phyloP scores from a whole-genome alignment of 2,113 vertebrate genomes.

The Geococcyx californianus region DNA sequence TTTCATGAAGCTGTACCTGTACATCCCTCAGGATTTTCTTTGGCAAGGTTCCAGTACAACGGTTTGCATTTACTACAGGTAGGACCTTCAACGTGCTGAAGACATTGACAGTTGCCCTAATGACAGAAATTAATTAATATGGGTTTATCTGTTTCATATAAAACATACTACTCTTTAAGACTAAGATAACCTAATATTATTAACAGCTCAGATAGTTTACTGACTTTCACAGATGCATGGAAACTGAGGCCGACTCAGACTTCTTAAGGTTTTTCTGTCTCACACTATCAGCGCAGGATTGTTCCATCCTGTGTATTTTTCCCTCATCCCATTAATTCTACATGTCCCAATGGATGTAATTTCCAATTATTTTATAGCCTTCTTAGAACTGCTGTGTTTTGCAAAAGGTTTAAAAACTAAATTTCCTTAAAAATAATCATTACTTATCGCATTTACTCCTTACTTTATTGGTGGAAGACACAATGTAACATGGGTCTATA shows the following conservation, averaged over 20 bases:
- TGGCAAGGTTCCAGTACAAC: slow-evolving; percentile 88
- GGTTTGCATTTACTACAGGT: slow-evolving; percentile 87
- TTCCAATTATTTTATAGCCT: background rate
- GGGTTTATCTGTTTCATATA: background rate
- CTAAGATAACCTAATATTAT: background rate
- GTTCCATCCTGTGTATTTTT: background rate
- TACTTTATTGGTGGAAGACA: background rate
- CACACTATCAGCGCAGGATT: background rate
- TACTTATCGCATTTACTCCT: background rate
- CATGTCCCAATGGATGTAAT: background rate
- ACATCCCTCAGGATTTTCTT: slow-evolving; percentile 82
- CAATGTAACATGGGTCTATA: background rate
- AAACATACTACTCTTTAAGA: background rate
- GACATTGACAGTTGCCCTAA: slow-evolving; percentile 86
- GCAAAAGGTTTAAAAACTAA: background rate
- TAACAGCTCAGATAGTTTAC: background rate
- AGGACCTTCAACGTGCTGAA: slow-evolving; percentile 79
- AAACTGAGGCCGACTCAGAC: background rate
- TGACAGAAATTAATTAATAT: slow-evolving; percentile 15
- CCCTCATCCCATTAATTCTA: background rate
- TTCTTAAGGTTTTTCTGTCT: background rate
- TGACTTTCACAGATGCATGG: background rate
- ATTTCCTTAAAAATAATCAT: background rate
- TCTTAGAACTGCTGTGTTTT: background rate
- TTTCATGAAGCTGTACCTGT: slow-evolving; percentile 69